Percentiles rank a stretch among this genome's conserved stretches.
Evolutionary conservation across 2,797 vertebrate genomes (phyloP).

Genomic region (Cynopterus sphinx): DNA sequence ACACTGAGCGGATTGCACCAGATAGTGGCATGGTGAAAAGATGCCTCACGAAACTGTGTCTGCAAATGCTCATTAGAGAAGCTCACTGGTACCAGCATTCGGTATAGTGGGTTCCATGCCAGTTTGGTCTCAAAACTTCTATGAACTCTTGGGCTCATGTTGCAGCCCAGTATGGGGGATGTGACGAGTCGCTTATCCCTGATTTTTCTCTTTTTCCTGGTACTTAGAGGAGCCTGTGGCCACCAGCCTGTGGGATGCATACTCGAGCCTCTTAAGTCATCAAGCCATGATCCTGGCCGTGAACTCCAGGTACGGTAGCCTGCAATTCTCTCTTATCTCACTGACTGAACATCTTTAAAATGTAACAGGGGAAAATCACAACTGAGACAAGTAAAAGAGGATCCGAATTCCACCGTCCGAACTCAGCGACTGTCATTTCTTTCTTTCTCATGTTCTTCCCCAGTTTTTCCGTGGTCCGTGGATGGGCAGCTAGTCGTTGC

Average conservation of each 20-base stretch:
- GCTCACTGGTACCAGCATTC: not conserved
- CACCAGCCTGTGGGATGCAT: not conserved
- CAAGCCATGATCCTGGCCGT: slow-evolving; percentile 66
- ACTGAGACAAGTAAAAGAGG: not conserved
- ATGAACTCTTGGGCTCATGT: not conserved
- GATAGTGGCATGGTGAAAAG: not conserved
- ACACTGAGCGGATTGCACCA: not conserved
- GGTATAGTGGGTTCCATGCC: not conserved
- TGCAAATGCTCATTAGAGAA: not conserved
- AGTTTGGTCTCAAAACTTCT: not conserved
- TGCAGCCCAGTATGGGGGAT: not conserved
- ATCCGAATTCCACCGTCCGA: not conserved
- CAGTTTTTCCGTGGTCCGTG: not conserved
- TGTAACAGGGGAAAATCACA: not conserved
- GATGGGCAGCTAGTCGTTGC: not conserved
- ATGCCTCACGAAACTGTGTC: not conserved
- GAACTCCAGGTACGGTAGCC: slow-evolving; percentile 69
- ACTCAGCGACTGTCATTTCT: not conserved
- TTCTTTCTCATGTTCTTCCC: not conserved
- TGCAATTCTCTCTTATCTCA: not conserved
- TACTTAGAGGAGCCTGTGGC: not conserved
- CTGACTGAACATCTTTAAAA: not conserved
- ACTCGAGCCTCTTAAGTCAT: not conserved
- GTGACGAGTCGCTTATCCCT: not conserved
- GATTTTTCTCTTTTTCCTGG: not conserved